Conservation (phyloP, 2,797 vertebrate species). For the Pristis pectinata region DNA sequence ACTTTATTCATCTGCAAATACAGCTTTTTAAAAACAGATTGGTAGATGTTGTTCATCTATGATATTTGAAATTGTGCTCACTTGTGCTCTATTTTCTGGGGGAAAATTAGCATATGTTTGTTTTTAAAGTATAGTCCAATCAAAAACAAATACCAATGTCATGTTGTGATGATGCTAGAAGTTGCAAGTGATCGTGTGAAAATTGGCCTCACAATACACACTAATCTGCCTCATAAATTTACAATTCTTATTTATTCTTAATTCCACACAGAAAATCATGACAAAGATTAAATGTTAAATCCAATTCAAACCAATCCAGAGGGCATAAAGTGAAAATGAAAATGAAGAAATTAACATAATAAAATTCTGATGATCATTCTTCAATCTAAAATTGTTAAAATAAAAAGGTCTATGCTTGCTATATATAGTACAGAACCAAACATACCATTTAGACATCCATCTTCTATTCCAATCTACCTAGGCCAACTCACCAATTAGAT, state of each 20-base stretch:
- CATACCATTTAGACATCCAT: not conserved
- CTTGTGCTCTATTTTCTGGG: not conserved
- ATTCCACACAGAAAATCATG: not conserved
- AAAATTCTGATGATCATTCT: not conserved
- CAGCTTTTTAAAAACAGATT: not conserved
- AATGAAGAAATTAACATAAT: slow-evolving; percentile 33
- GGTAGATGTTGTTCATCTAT: not conserved
- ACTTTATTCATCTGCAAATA: not conserved
- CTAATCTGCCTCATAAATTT: not conserved
- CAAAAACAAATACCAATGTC: not conserved
- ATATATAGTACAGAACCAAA: not conserved
- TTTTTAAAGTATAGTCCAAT: slow-evolving; percentile 16
- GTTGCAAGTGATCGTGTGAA: not conserved
- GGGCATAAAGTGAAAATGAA: slow-evolving; percentile 35
- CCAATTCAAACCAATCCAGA: slow-evolving; percentile 29
- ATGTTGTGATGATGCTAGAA: not conserved
- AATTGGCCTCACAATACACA: slow-evolving; percentile 26
- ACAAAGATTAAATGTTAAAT: not conserved
- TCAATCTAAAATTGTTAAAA: not conserved
- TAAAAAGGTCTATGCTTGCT: not conserved
- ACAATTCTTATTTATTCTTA: slow-evolving; percentile 25
- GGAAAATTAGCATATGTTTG: not conserved
- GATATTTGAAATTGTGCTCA: not conserved
- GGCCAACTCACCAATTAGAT: not conserved
- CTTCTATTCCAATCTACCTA: not conserved